Conservation (phyloP, 2,113 vertebrate genomes). For the Stigmatopora nigra region DNA sequence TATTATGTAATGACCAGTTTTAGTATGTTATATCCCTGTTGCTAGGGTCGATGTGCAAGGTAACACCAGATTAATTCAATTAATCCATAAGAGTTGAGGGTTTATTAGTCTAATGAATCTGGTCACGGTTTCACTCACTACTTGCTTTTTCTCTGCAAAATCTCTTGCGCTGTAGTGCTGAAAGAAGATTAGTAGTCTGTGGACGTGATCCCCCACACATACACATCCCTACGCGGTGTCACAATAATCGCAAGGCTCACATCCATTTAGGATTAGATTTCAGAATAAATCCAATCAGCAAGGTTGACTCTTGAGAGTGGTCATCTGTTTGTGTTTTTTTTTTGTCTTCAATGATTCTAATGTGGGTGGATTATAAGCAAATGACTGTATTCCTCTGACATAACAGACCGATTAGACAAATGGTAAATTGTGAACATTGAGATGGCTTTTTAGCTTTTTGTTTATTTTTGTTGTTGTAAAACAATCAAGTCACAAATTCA, state of each 20-base stretch:
- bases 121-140: neutral
- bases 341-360: neutral
- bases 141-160: constrained; percentile 2
- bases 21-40: constrained; percentile 24
- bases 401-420: neutral
- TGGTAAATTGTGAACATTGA: neutral
- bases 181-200: constrained; percentile 1
- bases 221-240: neutral
- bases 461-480: neutral
- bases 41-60: constrained; percentile 33
- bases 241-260: constrained; percentile 3
- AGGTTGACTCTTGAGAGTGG: neutral
- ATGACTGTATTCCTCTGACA: neutral
- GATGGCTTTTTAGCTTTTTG: neutral
- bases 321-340: neutral
- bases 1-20: constrained; percentile 4
- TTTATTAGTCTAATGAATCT: constrained; percentile 6
- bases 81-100: constrained; percentile 26
- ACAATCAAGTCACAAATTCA: neutral
- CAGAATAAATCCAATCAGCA: constrained; percentile 4
- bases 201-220: neutral
- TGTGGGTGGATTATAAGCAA: constrained; percentile 3
- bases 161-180: neutral
- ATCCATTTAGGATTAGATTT: neutral
- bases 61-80: constrained; percentile 35